phyloP scores from a whole-genome alignment of 2,888 invertebrate species.

The Stenolophus ochropezus region DNA sequence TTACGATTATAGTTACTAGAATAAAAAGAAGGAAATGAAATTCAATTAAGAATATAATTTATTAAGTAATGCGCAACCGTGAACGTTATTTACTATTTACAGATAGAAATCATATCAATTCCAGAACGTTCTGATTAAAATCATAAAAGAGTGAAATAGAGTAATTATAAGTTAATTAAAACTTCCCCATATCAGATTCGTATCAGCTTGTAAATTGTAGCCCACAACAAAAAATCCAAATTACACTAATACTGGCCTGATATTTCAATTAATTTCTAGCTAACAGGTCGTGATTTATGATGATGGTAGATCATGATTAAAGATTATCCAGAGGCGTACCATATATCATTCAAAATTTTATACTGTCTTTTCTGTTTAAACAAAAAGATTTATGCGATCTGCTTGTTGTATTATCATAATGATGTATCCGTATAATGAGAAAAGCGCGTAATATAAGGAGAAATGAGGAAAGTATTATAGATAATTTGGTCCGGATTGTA shows the following conservation, averaged over 20 bases:
- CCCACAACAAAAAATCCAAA: conserved; percentile 22
- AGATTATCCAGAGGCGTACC: conserved; percentile 47
- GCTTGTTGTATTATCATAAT: background rate
- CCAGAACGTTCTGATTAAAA: background rate
- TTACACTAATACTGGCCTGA: conserved; percentile 65
- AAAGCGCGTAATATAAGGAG: background rate
- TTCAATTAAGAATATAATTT: no score
- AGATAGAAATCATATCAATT: background rate
- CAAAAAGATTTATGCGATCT: background rate
- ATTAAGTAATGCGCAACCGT: background rate
- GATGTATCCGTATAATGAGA: background rate
- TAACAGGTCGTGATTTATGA: conserved; percentile 70
- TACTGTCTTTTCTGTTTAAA: background rate
- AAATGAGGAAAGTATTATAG: background rate
- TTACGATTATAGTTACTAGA: no score
- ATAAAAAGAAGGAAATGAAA: no score
- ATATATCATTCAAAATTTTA: background rate
- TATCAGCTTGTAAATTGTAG: conserved; percentile 8
- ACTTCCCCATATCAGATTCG: conserved; percentile 23
- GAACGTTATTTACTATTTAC: background rate
- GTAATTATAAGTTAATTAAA: conserved; percentile 11
- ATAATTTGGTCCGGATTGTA: background rate
- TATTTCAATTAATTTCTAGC: conserved; percentile 72
- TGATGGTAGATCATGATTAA: conserved; percentile 50
- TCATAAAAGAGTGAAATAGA: conserved; percentile 2